phyloP scores from a whole-genome alignment of 2,888 invertebrate genomes.

The Disparrhopalites patrizii region DNA sequence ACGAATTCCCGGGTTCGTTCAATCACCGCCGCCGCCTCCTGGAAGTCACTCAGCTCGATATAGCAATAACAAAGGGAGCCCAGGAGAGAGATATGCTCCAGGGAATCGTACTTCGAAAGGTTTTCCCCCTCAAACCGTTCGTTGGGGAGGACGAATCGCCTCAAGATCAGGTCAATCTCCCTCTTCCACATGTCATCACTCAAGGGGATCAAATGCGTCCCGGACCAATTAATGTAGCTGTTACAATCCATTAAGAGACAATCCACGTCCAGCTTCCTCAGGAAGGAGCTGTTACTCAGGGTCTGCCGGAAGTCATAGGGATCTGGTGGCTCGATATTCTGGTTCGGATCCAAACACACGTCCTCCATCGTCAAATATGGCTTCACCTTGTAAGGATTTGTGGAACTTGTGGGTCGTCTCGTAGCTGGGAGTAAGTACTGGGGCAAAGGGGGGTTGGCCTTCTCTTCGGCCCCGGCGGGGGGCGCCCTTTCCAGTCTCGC shows the following conservation, averaged over 20 bases:
- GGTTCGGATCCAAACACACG: too few species aligned
- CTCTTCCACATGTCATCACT: constrained; percentile 1
- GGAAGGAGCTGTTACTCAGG: too few species aligned
- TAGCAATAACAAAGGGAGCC: constrained; percentile 11
- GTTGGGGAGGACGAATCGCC: neutral
- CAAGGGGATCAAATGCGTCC: neutral
- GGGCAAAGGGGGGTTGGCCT: too few species aligned
- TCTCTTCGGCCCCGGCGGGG: too few species aligned
- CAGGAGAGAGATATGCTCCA: constrained; percentile 10
- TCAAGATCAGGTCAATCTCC: neutral
- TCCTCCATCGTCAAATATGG: too few species aligned
- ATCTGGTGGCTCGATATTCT: too few species aligned
- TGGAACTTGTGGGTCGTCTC: too few species aligned
- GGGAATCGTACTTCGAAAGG: neutral
- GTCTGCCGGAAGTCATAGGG: too few species aligned
- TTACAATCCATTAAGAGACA: neutral
- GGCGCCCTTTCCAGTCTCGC: too few species aligned
- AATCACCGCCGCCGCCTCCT: neutral
- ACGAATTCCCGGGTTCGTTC: constrained; percentile 3
- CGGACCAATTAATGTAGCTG: constrained; percentile 10
- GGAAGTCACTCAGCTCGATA: neutral
- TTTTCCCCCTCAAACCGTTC: neutral
- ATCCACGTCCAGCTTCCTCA: constrained; percentile 7
- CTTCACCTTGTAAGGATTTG: too few species aligned
- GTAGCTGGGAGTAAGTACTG: too few species aligned